Evolutionary conservation across 2,888 invertebrate species (phyloP), one percentile per base, ranked within the genome.

Genomic region (Copidosoma aretas): DNA sequence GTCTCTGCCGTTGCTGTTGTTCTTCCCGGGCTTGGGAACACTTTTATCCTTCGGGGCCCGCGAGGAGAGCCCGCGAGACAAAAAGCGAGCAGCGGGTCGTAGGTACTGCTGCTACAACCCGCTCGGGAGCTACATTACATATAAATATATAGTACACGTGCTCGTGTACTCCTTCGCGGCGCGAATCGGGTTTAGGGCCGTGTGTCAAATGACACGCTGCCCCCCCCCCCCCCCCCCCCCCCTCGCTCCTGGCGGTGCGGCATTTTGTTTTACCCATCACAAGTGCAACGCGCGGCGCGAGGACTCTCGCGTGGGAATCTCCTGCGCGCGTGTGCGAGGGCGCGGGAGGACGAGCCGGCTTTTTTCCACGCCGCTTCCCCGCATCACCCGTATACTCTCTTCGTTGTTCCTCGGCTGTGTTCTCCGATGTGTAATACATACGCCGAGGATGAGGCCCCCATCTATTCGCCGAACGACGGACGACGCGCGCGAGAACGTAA

Each of bases 171-270:
- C 53, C 72, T 67, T 59, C 43, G 52, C 52, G 21, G 77, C 80
- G 79, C 81, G 79, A 82, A 82, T 82, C 78, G 77, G 76, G 78
- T 81, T 82, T 81, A 81, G 79, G 79, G 82, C 82, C n/a, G n/a
- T 82, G 82, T 82, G 82, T 81, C 82, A 82, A 82, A 82, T 82
- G 81, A 82, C 80, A 81, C 75, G 73, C 73, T 64, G 72, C 46
- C 58, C 58, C 56, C 46, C 39, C 17, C 19, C 59, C 24, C 39
- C 54, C 17, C 46, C 46, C 53, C 53, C 51, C 56, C 43, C 54
- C 19, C 63, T 53, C 62, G 60, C 67, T 63, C 63, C 61, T 68
- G 5, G 8, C 10, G 17, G 25, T 46, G 49, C 53, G 41, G 46
- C 53, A 17, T n/a, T 14, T 46, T n/a, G 67, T 24, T 58, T 59